Evolutionary conservation across 2,888 invertebrate species (phyloP).

Genomic region (Diabrotica balteata): DNA sequence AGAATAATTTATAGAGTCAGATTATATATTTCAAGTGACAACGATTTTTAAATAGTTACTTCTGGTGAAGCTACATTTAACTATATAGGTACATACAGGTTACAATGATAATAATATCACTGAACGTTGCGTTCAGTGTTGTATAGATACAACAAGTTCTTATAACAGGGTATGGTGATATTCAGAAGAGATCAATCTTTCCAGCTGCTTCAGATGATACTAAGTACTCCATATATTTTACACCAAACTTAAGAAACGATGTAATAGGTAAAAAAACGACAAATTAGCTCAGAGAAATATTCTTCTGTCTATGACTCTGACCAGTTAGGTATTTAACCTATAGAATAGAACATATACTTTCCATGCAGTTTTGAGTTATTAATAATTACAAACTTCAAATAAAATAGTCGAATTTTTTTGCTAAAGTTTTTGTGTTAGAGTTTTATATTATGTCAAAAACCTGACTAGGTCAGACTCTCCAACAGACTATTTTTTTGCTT

Average conservation of each 20-base stretch:
- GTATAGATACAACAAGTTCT: constrained; percentile 20
- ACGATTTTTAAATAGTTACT: constrained; percentile 41
- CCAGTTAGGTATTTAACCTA: no score
- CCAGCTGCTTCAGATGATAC: constrained; percentile 18
- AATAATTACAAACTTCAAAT: no score
- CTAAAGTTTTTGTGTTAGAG: no score
- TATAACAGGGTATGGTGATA: constrained; percentile 13
- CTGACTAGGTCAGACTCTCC: no score
- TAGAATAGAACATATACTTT: no score
- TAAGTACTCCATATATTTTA: constrained; percentile 28
- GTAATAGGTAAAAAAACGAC: neutral
- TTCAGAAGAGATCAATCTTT: constrained; percentile 8
- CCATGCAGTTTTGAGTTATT: no score
- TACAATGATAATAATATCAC: constrained; percentile 37
- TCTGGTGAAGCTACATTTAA: constrained; percentile 46
- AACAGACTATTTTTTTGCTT: no score
- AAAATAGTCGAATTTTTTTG: no score
- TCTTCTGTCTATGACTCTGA: no score
- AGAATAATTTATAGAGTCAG: constrained; percentile 38
- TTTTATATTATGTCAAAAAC: no score
- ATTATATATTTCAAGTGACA: constrained; percentile 45
- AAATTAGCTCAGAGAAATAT: no score
- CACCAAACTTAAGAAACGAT: constrained; percentile 23
- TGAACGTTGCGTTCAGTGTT: constrained; percentile 22
- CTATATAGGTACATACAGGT: constrained; percentile 43